Evolutionary conservation across 2,113 vertebrate genomes (phyloP).

Genomic region (Notechis scutatus): DNA sequence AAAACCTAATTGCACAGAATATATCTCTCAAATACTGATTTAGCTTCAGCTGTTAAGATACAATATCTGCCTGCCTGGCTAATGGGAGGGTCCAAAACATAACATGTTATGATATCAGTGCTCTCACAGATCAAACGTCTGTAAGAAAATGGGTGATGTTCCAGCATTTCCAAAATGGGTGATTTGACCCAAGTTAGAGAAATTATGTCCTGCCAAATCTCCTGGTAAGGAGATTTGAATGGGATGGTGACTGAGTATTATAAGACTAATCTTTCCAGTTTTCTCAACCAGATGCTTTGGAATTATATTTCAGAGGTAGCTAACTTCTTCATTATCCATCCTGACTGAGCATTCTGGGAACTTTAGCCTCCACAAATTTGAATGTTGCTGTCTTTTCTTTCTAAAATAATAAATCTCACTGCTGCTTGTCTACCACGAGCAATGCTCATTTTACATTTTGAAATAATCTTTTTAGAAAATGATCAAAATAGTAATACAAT

Average conservation of each 20-base stretch:
- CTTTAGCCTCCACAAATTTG: neutral
- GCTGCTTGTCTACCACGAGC: slow-evolving; percentile 39
- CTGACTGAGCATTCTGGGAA: neutral
- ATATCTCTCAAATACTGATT: neutral
- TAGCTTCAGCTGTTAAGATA: neutral
- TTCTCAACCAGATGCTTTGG: neutral
- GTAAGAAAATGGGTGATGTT: neutral
- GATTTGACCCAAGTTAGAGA: neutral
- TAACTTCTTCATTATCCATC: neutral
- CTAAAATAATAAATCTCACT: slow-evolving; percentile 44
- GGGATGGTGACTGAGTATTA: neutral
- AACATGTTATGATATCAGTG: neutral
- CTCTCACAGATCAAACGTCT: neutral
- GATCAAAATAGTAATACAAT: slow-evolving; percentile 47
- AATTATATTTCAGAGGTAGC: neutral
- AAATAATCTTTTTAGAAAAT: slow-evolving; percentile 52
- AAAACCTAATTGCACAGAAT: neutral
- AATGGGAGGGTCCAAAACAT: neutral
- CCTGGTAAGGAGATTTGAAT: neutral
- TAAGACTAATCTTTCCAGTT: neutral
- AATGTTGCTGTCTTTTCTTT: neutral
- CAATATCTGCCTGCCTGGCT: neutral
- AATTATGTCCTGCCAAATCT: neutral
- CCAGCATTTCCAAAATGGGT: neutral
- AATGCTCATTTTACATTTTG: slow-evolving; percentile 48